Conservation (phyloP, 2,888 invertebrate species). For the Lepidocyrtoides sp. region DNA sequence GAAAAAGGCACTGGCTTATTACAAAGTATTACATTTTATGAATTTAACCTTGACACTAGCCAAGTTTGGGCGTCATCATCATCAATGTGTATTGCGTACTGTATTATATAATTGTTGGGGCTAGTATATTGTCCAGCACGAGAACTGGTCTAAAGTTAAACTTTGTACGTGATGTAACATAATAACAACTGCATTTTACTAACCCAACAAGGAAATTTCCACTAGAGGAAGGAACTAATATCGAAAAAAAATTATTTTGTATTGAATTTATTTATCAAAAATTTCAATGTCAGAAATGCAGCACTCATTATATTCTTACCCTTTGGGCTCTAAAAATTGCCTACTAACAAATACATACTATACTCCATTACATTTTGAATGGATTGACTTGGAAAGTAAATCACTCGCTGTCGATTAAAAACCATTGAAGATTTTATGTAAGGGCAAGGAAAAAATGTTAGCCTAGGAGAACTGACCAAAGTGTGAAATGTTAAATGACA, state of each 20-base stretch:
- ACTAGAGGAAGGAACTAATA: constrained; percentile 51
- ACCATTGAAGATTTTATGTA: neutral
- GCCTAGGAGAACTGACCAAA: constrained; percentile 70
- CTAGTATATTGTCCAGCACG: neutral
- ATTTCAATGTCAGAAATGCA: constrained; percentile 40
- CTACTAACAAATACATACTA: neutral
- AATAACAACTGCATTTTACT: neutral
- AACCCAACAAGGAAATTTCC: constrained; percentile 57
- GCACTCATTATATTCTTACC: neutral
- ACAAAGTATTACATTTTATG: constrained; percentile 61
- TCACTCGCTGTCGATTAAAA: neutral
- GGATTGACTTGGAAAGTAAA: neutral
- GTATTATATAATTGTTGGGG: neutral
- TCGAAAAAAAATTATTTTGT: neutral
- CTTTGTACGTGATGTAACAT: neutral
- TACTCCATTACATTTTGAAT: neutral
- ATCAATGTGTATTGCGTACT: neutral
- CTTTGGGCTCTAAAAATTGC: neutral
- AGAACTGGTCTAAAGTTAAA: neutral
- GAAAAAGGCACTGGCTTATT: constrained; percentile 11
- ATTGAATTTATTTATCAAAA: too few relatives aligned
- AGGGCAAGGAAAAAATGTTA: neutral
- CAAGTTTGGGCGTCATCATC: constrained; percentile 54
- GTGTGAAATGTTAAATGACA: constrained; percentile 79
- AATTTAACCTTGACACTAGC: constrained; percentile 73